phyloP scores from a whole-genome alignment of 1,140 invertebrate species.

The Leptinotarsa undecemlineata region DNA sequence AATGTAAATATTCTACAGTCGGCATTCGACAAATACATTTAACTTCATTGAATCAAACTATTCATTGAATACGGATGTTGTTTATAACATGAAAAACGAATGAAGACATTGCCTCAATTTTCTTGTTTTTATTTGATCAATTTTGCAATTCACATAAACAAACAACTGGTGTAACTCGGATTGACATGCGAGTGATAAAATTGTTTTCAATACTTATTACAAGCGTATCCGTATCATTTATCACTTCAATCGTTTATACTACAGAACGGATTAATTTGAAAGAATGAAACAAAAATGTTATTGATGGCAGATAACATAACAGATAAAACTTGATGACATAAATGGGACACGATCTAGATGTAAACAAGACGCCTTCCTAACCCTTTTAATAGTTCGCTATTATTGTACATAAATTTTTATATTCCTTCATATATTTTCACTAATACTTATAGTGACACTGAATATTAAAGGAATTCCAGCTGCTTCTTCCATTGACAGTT shows the following conservation, averaged over 20 bases:
- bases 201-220: neutral
- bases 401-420: neutral
- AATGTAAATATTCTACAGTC: too few species aligned
- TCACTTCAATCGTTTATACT: neutral
- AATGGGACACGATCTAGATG: neutral
- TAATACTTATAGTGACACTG: too few species aligned
- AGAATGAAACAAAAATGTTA: neutral
- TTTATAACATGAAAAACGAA: too few species aligned
- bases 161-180: neutral
- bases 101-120: neutral
- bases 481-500: too few species aligned
- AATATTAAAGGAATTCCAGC: too few species aligned
- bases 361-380: neutral
- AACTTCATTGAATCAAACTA: too few species aligned
- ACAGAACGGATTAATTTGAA: neutral
- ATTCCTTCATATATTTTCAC: too few species aligned
- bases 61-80: too few species aligned
- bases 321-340: slow-evolving; percentile 6
- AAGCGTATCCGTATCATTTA: neutral
- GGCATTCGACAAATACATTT: too few species aligned
- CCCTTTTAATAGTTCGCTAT: neutral
- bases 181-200: neutral
- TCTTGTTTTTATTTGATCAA: neutral
- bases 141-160: neutral
- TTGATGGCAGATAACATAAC: neutral